phyloP scores from a whole-genome alignment of 2,797 vertebrate species.

The Macropus fuliginosus region DNA sequence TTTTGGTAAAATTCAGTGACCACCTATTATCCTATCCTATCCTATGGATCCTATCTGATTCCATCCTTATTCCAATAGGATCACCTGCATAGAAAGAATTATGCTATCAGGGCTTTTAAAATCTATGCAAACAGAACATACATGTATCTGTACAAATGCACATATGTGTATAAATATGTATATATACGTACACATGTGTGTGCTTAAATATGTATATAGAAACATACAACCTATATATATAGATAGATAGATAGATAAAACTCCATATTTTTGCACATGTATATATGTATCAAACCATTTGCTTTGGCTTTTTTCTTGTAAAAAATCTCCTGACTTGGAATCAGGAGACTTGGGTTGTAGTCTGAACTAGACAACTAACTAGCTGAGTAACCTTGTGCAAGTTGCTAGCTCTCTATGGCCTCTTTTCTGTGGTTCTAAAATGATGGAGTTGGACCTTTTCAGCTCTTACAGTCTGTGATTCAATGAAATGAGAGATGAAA shows the following conservation, averaged over 20 bases:
- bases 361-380: neutral
- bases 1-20: neutral
- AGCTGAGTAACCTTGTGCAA: neutral
- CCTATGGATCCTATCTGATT: neutral
- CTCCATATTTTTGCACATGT: neutral
- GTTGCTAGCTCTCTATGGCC: neutral
- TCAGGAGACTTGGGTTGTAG: neutral
- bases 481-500: conserved; percentile 44
- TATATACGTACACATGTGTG: neutral
- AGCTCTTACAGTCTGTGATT: conserved; percentile 7
- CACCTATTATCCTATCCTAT: neutral
- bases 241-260: too few species aligned
- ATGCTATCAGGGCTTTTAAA: conserved; percentile 42
- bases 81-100: conserved; percentile 43
- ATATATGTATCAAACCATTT: neutral
- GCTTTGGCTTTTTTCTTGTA: neutral
- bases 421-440: neutral
- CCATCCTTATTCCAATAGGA: conserved; percentile 25
- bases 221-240: neutral
- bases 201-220: neutral
- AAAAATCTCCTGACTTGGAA: neutral
- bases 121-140: neutral
- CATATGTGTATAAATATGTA: neutral
- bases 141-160: neutral
- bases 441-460: neutral